These are phyloP conservation scores for Tympanoctomys barrerae DNA, from an alignment of 2,797 vertebrate genomes.

Conservation along the genomic window DNA sequence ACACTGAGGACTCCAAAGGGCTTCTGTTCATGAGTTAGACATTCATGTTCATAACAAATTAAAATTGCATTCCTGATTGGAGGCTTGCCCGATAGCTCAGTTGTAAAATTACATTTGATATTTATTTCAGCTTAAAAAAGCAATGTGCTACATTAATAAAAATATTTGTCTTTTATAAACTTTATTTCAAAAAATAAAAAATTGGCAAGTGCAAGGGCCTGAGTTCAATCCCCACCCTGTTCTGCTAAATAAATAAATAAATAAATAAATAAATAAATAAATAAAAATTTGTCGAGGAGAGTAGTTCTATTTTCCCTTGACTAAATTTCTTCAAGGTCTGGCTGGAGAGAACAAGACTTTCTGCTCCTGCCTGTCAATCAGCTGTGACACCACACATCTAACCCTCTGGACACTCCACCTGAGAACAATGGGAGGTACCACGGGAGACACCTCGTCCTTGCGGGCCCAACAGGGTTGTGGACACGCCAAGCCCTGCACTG, in stretches of 20 bases:
- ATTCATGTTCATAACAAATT: neutral
- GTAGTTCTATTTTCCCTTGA: neutral
- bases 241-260: too few relatives aligned
- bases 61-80: neutral
- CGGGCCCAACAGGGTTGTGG: neutral
- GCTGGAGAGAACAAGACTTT: neutral
- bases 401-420: neutral
- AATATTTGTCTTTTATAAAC: conserved; percentile 29
- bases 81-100: too few relatives aligned
- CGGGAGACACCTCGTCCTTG: neutral
- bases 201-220: too few relatives aligned
- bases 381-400: neutral
- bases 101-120: neutral
- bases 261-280: too few relatives aligned
- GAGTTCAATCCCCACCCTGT: too few relatives aligned
- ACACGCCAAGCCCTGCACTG: neutral
- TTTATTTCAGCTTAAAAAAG: conserved; percentile 53
- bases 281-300: neutral
- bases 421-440: neutral
- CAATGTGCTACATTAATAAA: conserved; percentile 27
- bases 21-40: conserved; percentile 9
- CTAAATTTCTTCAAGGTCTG: neutral
- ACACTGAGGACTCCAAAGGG: neutral
- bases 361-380: neutral
- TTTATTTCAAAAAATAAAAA: neutral